Percentiles rank a stretch among this genome's conserved stretches.
phyloP scores from a whole-genome alignment of 2,888 invertebrate genomes.

The Bibio marci region DNA sequence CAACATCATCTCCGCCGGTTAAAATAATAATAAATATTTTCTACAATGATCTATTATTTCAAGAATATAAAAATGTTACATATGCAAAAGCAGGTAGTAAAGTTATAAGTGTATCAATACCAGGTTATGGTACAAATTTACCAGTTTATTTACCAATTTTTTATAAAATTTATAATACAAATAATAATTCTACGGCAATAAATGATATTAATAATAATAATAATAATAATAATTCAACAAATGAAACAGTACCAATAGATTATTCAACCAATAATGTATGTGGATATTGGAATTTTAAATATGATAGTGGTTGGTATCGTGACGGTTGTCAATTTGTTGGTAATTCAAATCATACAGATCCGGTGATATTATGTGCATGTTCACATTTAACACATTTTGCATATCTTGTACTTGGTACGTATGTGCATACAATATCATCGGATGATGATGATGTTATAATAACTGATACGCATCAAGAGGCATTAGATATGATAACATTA shows the following conservation, averaged over 20 bases:
- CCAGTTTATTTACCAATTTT: constrained; percentile 36
- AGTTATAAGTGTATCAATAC: constrained; percentile 41
- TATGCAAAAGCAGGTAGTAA: constrained; percentile 25
- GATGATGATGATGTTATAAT: constrained; percentile 17
- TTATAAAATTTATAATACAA: constrained; percentile 22
- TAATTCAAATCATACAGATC: constrained; percentile 18
- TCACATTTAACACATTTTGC: constrained; percentile 44
- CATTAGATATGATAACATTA: constrained; percentile 38
- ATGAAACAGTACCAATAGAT: constrained; percentile 1
- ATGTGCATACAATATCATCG: constrained; percentile 15
- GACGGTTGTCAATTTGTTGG: constrained; percentile 33
- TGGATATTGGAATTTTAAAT: constrained; percentile 39
- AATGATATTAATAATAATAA: too few relatives aligned
- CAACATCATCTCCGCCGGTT: constrained; percentile 13
- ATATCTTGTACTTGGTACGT: constrained; percentile 29
- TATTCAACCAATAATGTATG: constrained; percentile 25
- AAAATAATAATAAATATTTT: constrained; percentile 35
- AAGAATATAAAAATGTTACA: constrained; percentile 25
- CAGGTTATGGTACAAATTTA: constrained; percentile 37
- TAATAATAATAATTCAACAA: constrained; percentile 9
- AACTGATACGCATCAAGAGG: constrained; percentile 25
- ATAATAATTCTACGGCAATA: constrained; percentile 11
- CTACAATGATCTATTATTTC: constrained; percentile 36
- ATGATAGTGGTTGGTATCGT: constrained; percentile 35
- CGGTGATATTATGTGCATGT: constrained; percentile 31